Evolutionary conservation across 1,140 invertebrate species (phyloP), one percentile per base, ranked within the genome.

Genomic region (Tribolium madens): DNA sequence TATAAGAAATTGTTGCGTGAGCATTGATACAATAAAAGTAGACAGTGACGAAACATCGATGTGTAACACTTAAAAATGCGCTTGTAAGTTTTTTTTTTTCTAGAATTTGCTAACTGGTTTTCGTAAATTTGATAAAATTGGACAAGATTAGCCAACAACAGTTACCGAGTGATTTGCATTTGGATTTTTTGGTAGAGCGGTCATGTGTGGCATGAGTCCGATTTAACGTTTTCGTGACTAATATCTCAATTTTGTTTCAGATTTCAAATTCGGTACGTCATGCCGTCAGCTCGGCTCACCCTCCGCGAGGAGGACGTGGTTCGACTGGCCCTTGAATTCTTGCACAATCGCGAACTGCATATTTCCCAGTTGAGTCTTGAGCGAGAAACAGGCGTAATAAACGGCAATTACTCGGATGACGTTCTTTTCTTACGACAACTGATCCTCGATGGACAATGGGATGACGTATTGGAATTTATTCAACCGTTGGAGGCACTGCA

Each of bases 371-470:
- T 99, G 31, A 94, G 95, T 6, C 85, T 99, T 50, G 97, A 99
- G 87, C 88, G 97, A 15, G 97, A 99, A 87, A 97, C 97, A 0
- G 97, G 97, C 9, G 93, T 98, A 14, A 97, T 98, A 83, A 99
- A 99, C 87, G 96, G 92, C 83, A 88, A 96, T 87, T 92, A 93
- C 89, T 87, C 96, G 18, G 95, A 98, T 85, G 98, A 99, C 85
- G 91, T 97, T 0, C 89, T 99, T 0, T 99, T 98, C 85, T 88
- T 99, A 2, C 90, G 98, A 9, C 97, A 95, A 86, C 89, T 99
- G 7, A 97, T 99, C 79, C 89, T 99, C 7, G 97, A 99, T 87
- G 98, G 98, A 17, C 96, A 98, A 87, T 99, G 97, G 97, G 97
- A 99, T 87, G 97, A 98, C 86, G 96, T 95, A 0, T 87, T 98